Evolutionary conservation across 2,797 vertebrate species (phyloP).

Genomic region (Podarcis siculus): DNA sequence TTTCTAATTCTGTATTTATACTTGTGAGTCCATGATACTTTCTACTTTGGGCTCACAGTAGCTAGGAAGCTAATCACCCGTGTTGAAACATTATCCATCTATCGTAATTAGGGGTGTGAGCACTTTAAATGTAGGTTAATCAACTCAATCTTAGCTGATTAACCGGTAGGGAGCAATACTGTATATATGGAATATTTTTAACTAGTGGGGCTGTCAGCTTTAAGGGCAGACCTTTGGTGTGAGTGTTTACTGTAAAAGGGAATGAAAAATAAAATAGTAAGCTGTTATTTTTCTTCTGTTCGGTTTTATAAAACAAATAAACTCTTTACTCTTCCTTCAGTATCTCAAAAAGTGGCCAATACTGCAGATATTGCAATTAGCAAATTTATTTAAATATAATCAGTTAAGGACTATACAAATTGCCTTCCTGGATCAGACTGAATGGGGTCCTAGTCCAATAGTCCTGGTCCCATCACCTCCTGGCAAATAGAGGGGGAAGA

Average conservation of each 20-base stretch:
- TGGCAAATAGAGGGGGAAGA: too few relatives aligned
- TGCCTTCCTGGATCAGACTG: too few relatives aligned
- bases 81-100: not conserved
- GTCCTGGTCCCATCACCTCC: too few relatives aligned
- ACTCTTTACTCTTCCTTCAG: not conserved
- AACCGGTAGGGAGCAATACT: not conserved
- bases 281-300: not conserved
- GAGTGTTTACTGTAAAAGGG: not conserved
- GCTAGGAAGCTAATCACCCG: not conserved
- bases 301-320: not conserved
- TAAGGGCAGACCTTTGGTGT: not conserved
- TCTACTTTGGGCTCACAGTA: not conserved
- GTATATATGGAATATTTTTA: not conserved
- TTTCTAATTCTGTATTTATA: slow-evolving; percentile 41
- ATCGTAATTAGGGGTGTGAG: not conserved
- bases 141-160: not conserved
- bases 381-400: not conserved
- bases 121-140: not conserved
- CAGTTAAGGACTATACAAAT: not conserved
- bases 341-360: not conserved
- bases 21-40: slow-evolving; percentile 1
- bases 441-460: not conserved
- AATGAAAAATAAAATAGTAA: not conserved
- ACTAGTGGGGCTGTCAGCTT: not conserved
- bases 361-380: not conserved